Evolutionary conservation across 2,113 vertebrate species (phyloP).

Genomic region (Panurus biarmicus): DNA sequence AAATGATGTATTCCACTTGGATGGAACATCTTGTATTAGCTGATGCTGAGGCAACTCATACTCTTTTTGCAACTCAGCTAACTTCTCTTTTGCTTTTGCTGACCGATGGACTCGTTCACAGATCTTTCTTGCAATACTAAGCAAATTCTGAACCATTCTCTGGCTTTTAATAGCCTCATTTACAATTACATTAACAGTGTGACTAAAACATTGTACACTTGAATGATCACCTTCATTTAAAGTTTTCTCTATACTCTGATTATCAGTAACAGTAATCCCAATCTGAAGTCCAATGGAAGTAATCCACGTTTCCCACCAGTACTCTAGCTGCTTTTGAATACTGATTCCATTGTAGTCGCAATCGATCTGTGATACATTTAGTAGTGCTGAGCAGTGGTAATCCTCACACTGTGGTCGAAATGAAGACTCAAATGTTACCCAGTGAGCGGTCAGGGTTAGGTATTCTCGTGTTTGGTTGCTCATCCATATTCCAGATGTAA

Average conservation of each 20-base stretch:
- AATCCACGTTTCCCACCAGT: slow-evolving; percentile 95
- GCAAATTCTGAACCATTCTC: slow-evolving; percentile 93
- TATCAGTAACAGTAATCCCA: slow-evolving; percentile 92
- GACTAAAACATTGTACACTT: slow-evolving; percentile 89
- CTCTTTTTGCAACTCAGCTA: slow-evolving; percentile 82
- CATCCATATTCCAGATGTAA: slow-evolving; percentile 93
- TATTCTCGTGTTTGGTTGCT: slow-evolving; percentile 93
- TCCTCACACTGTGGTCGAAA: slow-evolving; percentile 85
- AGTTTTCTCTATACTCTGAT: slow-evolving; percentile 78
- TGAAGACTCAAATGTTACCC: slow-evolving; percentile 87
- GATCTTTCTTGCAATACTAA: slow-evolving; percentile 92
- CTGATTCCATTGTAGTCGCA: slow-evolving; percentile 85
- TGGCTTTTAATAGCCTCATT: slow-evolving; percentile 97
- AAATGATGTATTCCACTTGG: slow-evolving; percentile 90
- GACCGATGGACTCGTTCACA: slow-evolving; percentile 92
- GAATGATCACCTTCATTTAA: slow-evolving; percentile 84
- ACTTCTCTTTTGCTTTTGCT: slow-evolving; percentile 83
- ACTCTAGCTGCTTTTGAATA: slow-evolving; percentile 91
- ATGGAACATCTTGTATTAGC: slow-evolving; percentile 89
- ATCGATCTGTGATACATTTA: slow-evolving; percentile 89
- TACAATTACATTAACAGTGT: slow-evolving; percentile 88
- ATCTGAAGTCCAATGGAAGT: slow-evolving; percentile 85
- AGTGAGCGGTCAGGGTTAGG: slow-evolving; percentile 91
- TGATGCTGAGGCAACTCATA: slow-evolving; percentile 86
- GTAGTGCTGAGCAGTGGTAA: slow-evolving; percentile 89